Conservation (phyloP, 2,888 invertebrate species). For the Sphaerophoria rueppellii region DNA sequence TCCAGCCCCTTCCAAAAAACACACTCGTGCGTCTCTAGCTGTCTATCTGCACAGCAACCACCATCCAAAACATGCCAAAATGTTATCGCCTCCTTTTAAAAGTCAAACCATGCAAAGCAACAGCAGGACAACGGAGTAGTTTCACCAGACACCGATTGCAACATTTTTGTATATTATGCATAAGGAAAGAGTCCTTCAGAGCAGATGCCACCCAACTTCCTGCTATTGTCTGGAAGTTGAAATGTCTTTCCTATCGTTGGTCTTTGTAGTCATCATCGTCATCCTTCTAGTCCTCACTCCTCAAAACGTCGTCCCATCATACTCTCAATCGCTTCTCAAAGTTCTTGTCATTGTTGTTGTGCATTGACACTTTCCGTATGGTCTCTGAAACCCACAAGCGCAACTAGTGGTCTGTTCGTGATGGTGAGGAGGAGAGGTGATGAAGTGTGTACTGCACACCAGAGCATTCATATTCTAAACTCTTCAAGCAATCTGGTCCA, state of each 20-base stretch:
- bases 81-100: slow-evolving; percentile 58
- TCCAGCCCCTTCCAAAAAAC: not conserved
- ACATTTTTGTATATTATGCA: slow-evolving; percentile 66
- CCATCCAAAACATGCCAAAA: slow-evolving; percentile 27
- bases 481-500: slow-evolving; percentile 57
- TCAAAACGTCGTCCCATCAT: slow-evolving; percentile 34
- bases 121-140: slow-evolving; percentile 17
- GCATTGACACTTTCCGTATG: slow-evolving; percentile 66
- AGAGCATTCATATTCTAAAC: slow-evolving; percentile 47
- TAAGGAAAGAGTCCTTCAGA: slow-evolving; percentile 56
- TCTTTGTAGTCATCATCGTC: slow-evolving; percentile 16
- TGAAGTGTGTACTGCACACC: not conserved
- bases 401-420: slow-evolving; percentile 69
- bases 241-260: slow-evolving; percentile 60
- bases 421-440: slow-evolving; percentile 56
- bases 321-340: not conserved
- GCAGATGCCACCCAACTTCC: slow-evolving; percentile 69
- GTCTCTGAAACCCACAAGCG: slow-evolving; percentile 41
- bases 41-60: not conserved
- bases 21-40: slow-evolving; percentile 45
- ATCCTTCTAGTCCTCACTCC: slow-evolving; percentile 17
- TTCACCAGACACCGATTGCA: slow-evolving; percentile 64
- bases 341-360: slow-evolving; percentile 46
- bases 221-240: slow-evolving; percentile 69
- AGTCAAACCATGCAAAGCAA: slow-evolving; percentile 44